Evolutionary conservation across 2,797 vertebrate species (phyloP).

Genomic region (Danio tinwini): DNA sequence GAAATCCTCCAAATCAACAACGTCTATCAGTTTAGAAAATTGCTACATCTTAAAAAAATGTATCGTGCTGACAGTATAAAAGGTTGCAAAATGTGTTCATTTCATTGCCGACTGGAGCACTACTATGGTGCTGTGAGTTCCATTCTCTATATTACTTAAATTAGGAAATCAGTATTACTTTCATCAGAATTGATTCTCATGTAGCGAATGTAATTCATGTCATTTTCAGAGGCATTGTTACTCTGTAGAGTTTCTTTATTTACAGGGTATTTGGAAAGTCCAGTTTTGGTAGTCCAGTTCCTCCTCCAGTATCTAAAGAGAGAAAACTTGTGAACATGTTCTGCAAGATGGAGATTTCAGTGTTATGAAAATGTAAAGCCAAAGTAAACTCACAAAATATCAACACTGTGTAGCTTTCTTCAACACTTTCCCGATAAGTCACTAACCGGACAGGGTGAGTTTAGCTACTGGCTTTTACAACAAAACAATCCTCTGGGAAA

Average conservation of each 20-base stretch:
- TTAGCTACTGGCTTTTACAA: constrained; percentile 59
- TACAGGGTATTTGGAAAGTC: not conserved
- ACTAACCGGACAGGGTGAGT: constrained; percentile 25
- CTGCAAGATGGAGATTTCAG: not conserved
- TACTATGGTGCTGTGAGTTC: too few relatives aligned
- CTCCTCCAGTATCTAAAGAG: not conserved
- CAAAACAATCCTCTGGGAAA: constrained; percentile 68
- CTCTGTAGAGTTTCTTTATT: not conserved
- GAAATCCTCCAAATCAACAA: too few relatives aligned
- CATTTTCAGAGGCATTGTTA: not conserved
- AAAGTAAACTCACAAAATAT: constrained; percentile 32
- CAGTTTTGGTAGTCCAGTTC: not conserved
- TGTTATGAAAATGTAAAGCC: constrained; percentile 4
- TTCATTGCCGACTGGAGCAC: too few relatives aligned
- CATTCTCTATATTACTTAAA: too few relatives aligned
- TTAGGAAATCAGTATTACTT: too few relatives aligned
- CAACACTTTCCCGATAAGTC: constrained; percentile 28
- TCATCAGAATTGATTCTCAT: not conserved
- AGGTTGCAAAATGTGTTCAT: too few relatives aligned
- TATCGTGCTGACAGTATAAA: too few relatives aligned
- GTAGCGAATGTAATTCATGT: not conserved
- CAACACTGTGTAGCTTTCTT: not conserved
- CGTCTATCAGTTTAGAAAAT: too few relatives aligned
- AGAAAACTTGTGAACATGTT: not conserved
- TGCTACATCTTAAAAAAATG: too few relatives aligned